Evolutionary conservation across 2,113 vertebrate species (phyloP), one percentile per base, ranked within the genome.

Genomic region (Pterophyllum scalare): DNA sequence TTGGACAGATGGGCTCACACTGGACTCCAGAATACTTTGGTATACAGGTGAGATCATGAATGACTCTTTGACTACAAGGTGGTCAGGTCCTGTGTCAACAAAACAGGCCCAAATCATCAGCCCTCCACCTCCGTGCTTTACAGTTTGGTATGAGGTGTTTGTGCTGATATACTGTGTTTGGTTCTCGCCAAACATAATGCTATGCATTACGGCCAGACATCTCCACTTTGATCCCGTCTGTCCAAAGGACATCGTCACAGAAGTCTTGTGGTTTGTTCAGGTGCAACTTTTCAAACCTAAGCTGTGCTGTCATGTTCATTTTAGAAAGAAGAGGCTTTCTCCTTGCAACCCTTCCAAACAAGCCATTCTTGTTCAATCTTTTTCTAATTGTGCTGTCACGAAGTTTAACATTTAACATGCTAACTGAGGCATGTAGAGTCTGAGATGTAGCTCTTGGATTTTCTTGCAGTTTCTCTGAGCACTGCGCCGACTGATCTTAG

Each of bases 61-160:
- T 14, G 40, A 14, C 3, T 43, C 40, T 5, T 5, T 43, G 40
- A 43, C 40, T 43, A 13, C 40, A 14, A 43, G 40, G 40, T 5
- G 13, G 10, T 11, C 38, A 12, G 38, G 8, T 26, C 40, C 0
- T 0, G 3, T 67, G 40, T 22, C 22, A 46, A 43, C 3, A 0
- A 67, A 46, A 46, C 22, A 40, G 22, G 5, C 62, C 24, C 22
- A 26, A 46, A 67, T 46, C 38, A 46, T 67, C n/a, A 26, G 13
- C 1, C 1, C 62, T 46, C 0, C 14, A 46, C 64, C 64, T 26
- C 22, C 2, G 3, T 0, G 0, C 38, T 46, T 43, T 26, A 67
- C 5, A 67, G 1, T 7, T 7, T 46, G 40, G 22, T 26, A 46
- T 26, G 14, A 15, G 35, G 35, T 38, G 35, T 38, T 9, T 8